A percentile compares a stretch with the other conserved stretches of the same genome.
Evolutionary conservation across 2,888 invertebrate genomes (phyloP).

Genomic region (Aricia artaxerxes): DNA sequence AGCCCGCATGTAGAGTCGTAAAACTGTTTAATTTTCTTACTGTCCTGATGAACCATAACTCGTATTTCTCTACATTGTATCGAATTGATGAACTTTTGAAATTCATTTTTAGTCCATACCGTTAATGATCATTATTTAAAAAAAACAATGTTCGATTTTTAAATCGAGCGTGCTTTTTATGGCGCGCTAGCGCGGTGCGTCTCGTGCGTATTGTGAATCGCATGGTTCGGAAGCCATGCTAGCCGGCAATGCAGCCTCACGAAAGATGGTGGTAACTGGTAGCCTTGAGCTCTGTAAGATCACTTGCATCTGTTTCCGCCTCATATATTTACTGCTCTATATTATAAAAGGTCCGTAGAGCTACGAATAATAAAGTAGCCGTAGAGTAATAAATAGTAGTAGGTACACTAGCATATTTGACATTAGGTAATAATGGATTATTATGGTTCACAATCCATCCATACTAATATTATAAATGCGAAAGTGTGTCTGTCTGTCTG

Average conservation of each 20-base stretch:
- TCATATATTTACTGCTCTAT: neutral
- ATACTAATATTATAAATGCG: too few species aligned
- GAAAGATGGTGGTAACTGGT: slow-evolving; percentile 40
- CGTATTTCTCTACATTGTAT: neutral
- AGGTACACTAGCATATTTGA: too few species aligned
- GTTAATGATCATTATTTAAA: neutral
- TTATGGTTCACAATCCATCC: too few species aligned
- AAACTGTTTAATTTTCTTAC: slow-evolving; percentile 52
- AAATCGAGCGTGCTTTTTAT: slow-evolving; percentile 44
- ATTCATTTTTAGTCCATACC: neutral
- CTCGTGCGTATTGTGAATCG: slow-evolving; percentile 54
- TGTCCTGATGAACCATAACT: slow-evolving; percentile 49
- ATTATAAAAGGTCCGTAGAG: neutral
- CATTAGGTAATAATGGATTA: neutral
- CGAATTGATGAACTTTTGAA: neutral
- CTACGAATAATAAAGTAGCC: neutral
- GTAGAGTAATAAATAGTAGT: too few species aligned
- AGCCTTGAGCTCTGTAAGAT: slow-evolving; percentile 19
- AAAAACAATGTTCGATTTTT: neutral
- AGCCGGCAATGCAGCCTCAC: slow-evolving; percentile 53
- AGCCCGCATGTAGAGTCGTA: slow-evolving; percentile 59
- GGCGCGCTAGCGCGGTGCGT: slow-evolving; percentile 64
- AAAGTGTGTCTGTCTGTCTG: too few species aligned
- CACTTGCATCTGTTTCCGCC: neutral
- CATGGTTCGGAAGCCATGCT: slow-evolving; percentile 54